Base-by-base conservation (phyloP, 2,113 vertebrate genomes). In the Syrmaticus mikado region DNA sequence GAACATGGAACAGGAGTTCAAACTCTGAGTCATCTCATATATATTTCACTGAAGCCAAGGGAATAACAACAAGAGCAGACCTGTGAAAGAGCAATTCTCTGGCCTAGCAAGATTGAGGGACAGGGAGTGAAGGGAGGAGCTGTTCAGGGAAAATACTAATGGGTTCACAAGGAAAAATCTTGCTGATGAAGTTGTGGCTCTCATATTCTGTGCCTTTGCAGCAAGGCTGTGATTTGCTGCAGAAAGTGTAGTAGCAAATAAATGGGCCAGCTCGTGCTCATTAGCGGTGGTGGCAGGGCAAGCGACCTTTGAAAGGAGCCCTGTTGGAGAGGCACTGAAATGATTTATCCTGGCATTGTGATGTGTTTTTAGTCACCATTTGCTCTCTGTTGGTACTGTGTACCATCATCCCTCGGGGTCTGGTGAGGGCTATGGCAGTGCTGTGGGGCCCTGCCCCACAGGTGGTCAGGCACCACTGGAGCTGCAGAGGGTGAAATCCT, bases 1-100 rank as follows among this genome's bases (percentile, higher is more conserved):
- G 96, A 98, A 97, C 95, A 97, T 76, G 93, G 91, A 95, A 85
- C 22, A 82, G 52, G 40, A 91, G 94, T 94, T 90, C 79, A 96
- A 94, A 65, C 13, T 65, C 70, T 93, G 81, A 95, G 88, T 81
- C 85, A 95, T 96, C 96, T 96, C 77, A 93, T 95, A 89, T 91
- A 84, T 96, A 96, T 96, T 96, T 95, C 91, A 95, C 89, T 79
- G 72, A 89, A 95, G 50, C 81, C 55, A 50, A 73, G 92, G 94
- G 91, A 94, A 92, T 72, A 96, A 38, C 84, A 70, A 55, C 25
- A 27, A 89, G 91, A 87, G 70, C 38, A 94, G 89, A 87, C 50
- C 84, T 87, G 94, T 67, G 73, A 79, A 96, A 82, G 81, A 89
- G 64, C 45, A 93, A n/a, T 84, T 78, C 90, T 90, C 80, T 81